Evolutionary conservation across 2,888 invertebrate species (phyloP).

Genomic region (Cheilosia grossa): DNA sequence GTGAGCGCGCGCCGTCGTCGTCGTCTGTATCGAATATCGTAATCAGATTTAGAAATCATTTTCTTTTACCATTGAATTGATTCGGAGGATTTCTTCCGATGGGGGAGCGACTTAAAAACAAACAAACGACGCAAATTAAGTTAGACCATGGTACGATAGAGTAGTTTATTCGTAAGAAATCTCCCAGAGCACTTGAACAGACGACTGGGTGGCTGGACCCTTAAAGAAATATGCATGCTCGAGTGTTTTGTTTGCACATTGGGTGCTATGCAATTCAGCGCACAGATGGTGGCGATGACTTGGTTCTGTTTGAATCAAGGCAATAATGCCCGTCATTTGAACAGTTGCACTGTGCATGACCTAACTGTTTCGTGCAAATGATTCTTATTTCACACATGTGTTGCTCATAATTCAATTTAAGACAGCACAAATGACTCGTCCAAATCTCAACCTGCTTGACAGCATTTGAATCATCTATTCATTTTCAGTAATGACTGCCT

Average conservation of each 20-base stretch:
- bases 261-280: conserved; percentile 4
- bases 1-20: not conserved
- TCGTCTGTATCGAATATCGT: conserved; percentile 45
- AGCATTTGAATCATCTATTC: not conserved
- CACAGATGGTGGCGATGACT: conserved; percentile 20
- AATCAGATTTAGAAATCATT: conserved; percentile 34
- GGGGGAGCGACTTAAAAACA: conserved; percentile 26
- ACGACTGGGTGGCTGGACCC: conserved; percentile 25
- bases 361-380: conserved; percentile 17
- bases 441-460: not conserved
- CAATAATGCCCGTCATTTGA: conserved; percentile 8
- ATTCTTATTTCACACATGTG: conserved; percentile 8
- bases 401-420: conserved; percentile 1
- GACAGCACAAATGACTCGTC: conserved; percentile 9
- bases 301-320: not conserved
- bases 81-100: not conserved
- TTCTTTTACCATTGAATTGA: conserved; percentile 37
- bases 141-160: not conserved
- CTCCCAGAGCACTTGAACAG: conserved; percentile 26
- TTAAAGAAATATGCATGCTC: conserved; percentile 16
- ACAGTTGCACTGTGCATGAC: conserved; percentile 3
- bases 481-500: not conserved
- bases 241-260: conserved; percentile 22
- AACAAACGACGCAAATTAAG: conserved; percentile 33
- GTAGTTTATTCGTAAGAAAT: conserved; percentile 29